Evolutionary conservation across 2,888 invertebrate genomes (phyloP).

Genomic region (Barypeithes pellucidus): DNA sequence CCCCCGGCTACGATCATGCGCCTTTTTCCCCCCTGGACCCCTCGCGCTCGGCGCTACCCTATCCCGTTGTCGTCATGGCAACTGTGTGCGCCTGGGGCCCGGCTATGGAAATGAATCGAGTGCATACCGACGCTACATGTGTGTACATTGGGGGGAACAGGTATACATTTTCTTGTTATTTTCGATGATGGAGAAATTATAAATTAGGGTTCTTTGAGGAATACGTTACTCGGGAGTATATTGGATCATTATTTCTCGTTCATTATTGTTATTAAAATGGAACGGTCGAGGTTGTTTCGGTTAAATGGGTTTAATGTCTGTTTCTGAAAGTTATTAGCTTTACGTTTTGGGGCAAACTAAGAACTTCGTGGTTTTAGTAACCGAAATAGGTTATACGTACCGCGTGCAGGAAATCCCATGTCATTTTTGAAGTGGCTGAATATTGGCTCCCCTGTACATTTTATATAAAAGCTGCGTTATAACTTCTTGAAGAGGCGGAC

Average conservation of each 20-base stretch:
- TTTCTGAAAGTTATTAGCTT: not conserved
- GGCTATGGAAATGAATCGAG: conserved; percentile 54
- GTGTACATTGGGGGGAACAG: conserved; percentile 42
- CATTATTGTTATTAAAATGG: not conserved
- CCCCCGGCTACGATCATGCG: conserved; percentile 53
- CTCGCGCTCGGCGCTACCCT: conserved; percentile 22
- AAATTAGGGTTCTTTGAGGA: conserved; percentile 19
- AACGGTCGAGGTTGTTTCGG: not conserved
- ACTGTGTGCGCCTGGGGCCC: conserved; percentile 49
- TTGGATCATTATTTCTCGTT: conserved; percentile 19
- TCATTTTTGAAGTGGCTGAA: no score
- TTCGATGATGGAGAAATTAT: conserved; percentile 22
- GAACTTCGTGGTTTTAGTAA: no score
- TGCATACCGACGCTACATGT: conserved; percentile 44
- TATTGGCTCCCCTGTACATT: no score
- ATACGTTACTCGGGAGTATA: conserved; percentile 3
- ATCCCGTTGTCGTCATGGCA: conserved; percentile 41
- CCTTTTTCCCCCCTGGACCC: conserved; percentile 38
- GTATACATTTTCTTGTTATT: conserved; percentile 48
- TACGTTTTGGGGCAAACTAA: no score
- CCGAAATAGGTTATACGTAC: no score
- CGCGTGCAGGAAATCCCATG: no score
- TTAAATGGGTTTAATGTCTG: conserved; percentile 1
- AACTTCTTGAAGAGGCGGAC: no score
- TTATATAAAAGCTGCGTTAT: no score